Evolutionary conservation across 2,888 invertebrate genomes (phyloP).

Genomic region (Seira ritae): DNA sequence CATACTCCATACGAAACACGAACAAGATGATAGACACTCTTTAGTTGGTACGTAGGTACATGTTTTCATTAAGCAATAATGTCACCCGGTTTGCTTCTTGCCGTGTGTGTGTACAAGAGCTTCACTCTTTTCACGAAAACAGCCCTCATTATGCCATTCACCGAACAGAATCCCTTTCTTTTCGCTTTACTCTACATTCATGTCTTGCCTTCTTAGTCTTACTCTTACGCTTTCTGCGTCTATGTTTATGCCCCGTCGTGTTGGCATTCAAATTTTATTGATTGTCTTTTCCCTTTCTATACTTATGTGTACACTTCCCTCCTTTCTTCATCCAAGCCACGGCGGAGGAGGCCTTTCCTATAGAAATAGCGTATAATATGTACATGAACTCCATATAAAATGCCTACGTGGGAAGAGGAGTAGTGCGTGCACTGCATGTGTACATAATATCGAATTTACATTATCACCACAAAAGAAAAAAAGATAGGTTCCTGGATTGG

Average conservation of each 20-base stretch:
- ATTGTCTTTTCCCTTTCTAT: constrained; percentile 45
- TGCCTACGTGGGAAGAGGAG: background rate
- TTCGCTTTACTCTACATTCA: too few species aligned
- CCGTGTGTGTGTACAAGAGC: too few species aligned
- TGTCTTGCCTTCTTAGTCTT: too few species aligned
- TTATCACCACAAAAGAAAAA: constrained; percentile 6
- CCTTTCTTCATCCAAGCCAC: background rate
- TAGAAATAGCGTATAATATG: background rate
- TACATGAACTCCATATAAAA: background rate
- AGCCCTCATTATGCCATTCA: too few species aligned
- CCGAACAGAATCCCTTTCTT: too few species aligned
- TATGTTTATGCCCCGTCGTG: constrained; percentile 34
- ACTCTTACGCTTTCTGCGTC: constrained; percentile 36
- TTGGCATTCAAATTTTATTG: constrained; percentile 61
- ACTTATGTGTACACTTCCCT: constrained; percentile 1
- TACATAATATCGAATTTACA: constrained; percentile 21
- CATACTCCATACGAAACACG: too few species aligned
- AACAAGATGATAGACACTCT: too few species aligned
- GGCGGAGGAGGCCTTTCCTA: background rate
- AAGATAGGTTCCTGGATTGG: constrained; percentile 4
- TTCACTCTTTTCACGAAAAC: too few species aligned
- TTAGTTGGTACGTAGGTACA: too few species aligned
- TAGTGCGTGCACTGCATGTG: constrained; percentile 18
- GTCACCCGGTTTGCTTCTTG: too few species aligned
- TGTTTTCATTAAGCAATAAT: too few species aligned